Evolutionary conservation across 2,888 invertebrate species (phyloP).

Genomic region (Hyles lineata): DNA sequence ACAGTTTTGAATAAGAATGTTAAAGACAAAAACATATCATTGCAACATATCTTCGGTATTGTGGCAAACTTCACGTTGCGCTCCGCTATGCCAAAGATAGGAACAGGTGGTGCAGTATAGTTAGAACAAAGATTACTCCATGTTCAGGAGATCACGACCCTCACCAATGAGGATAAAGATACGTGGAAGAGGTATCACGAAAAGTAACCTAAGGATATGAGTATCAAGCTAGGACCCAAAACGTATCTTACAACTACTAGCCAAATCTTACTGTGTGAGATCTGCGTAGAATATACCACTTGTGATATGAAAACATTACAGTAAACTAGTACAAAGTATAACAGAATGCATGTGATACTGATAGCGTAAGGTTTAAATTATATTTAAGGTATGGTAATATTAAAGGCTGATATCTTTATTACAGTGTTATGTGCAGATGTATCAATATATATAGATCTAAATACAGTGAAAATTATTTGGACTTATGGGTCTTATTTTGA

Average conservation of each 20-base stretch:
- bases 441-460: background rate
- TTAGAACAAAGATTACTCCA: too few species aligned
- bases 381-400: slow-evolving; percentile 3
- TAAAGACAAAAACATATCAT: too few species aligned
- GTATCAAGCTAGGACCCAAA: background rate
- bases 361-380: slow-evolving; percentile 17
- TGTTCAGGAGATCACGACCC: too few species aligned
- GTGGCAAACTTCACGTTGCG: too few species aligned
- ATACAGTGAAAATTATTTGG: background rate
- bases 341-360: slow-evolving; percentile 26
- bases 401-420: slow-evolving; percentile 27
- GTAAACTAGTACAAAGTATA: slow-evolving; percentile 21
- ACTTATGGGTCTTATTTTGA: background rate
- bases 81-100: too few species aligned
- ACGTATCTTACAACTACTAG: background rate
- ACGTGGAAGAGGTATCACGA: too few species aligned
- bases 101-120: too few species aligned
- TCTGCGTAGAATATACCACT: background rate
- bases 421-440: background rate
- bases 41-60: too few species aligned
- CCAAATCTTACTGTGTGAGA: slow-evolving; percentile 8
- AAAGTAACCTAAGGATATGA: too few species aligned
- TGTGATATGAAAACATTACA: slow-evolving; percentile 12
- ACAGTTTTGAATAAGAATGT: too few species aligned
- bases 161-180: too few species aligned